Conservation (phyloP, 2,113 vertebrate species). For the Cariama cristata region DNA sequence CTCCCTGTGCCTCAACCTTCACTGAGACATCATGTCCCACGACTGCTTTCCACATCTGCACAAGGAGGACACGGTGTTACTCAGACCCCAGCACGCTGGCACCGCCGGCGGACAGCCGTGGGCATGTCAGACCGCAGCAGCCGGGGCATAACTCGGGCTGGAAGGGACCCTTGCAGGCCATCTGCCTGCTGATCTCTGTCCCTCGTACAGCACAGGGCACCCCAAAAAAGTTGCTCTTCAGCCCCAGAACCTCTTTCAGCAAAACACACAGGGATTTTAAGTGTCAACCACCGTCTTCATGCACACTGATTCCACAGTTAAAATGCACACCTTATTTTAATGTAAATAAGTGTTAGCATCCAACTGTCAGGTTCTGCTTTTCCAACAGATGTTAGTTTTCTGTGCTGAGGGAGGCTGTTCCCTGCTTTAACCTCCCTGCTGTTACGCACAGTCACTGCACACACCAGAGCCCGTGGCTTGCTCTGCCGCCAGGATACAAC, state of each 20-base stretch:
- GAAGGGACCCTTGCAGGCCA: not conserved
- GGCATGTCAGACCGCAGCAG: not conserved
- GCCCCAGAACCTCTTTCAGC: not conserved
- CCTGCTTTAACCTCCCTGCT: not conserved
- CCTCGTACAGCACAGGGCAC: not conserved
- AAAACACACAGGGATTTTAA: not conserved
- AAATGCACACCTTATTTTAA: not conserved
- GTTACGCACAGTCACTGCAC: fast-evolving
- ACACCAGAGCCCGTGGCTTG: fast-evolving
- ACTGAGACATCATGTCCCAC: slow-evolving; percentile 88
- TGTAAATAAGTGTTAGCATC: not conserved
- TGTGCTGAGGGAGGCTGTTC: not conserved
- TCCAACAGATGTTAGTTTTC: not conserved
- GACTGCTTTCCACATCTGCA: slow-evolving; percentile 95
- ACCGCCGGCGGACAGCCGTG: not conserved
- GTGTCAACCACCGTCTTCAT: not conserved
- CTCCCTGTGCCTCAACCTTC: slow-evolving; percentile 82
- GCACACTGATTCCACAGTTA: not conserved
- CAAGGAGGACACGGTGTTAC: not conserved
- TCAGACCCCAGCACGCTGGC: not conserved
- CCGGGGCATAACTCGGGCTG: not conserved
- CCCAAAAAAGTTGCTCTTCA: not conserved
- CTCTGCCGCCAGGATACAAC: not conserved
- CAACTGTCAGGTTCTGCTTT: not conserved
- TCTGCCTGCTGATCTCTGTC: not conserved